Evolutionary conservation across 2,888 invertebrate genomes (phyloP).

Genomic region (Brachyopa scutellaris): DNA sequence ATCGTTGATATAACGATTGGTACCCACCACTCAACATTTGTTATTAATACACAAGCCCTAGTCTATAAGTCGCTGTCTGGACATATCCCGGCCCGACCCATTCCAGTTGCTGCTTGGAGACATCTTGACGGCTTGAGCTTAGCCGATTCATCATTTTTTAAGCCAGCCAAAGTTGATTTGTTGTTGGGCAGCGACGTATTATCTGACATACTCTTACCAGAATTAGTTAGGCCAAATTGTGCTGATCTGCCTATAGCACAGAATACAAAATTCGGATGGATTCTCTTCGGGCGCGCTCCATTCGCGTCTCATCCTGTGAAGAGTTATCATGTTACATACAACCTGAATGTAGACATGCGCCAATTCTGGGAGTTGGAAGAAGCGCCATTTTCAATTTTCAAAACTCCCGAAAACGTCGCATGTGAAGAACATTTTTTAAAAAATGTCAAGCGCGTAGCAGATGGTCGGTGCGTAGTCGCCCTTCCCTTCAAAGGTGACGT

Average conservation of each 20-base stretch:
- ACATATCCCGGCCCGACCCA: too few species aligned
- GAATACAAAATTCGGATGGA: not conserved
- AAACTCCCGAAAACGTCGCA: constrained; percentile 12
- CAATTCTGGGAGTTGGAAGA: constrained; percentile 36
- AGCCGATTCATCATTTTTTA: not conserved
- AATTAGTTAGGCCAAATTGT: not conserved
- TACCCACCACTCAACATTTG: not conserved
- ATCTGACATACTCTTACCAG: not conserved
- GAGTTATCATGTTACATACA: not conserved
- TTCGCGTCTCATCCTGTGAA: not conserved
- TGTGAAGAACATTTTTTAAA: constrained; percentile 27
- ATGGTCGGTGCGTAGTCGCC: constrained; percentile 7
- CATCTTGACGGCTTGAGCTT: not conserved
- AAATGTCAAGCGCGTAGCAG: not conserved
- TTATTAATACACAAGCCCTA: not conserved
- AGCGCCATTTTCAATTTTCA: not conserved
- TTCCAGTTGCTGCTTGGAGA: not conserved
- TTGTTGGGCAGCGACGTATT: not conserved
- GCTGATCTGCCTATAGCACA: not conserved
- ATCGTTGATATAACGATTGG: not conserved
- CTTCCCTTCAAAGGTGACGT: constrained; percentile 36
- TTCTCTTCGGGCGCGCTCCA: not conserved
- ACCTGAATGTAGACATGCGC: not conserved
- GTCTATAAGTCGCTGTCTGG: not conserved
- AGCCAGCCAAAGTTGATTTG: not conserved